Evolutionary conservation across 2,113 vertebrate genomes (phyloP).

Genomic region (Sander lucioperca): DNA sequence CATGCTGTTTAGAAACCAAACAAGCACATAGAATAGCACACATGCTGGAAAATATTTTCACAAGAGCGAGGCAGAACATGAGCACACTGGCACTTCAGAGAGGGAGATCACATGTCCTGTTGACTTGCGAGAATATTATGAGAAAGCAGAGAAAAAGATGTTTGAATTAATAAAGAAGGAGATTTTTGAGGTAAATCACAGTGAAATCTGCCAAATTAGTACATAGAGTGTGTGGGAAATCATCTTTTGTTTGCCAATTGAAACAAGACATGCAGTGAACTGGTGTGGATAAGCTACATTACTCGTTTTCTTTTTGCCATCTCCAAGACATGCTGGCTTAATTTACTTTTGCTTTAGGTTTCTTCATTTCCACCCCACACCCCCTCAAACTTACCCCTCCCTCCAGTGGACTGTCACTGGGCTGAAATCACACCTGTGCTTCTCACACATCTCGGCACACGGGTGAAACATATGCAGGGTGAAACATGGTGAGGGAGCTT

Average conservation of each 20-base stretch:
- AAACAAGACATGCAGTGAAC: conserved; percentile 54
- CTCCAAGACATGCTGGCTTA: conserved; percentile 34
- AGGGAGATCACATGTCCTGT: conserved; percentile 68
- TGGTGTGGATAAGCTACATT: conserved; percentile 27
- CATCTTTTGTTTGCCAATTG: conserved; percentile 37
- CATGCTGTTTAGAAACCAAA: conserved; percentile 80
- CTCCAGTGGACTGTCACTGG: conserved; percentile 72
- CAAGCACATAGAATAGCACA: conserved; percentile 79
- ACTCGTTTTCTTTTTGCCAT: conserved; percentile 10
- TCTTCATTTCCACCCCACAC: conserved; percentile 44
- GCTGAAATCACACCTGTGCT: conserved; percentile 80
- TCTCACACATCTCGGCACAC: conserved; percentile 82
- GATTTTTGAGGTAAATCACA: conserved; percentile 58
- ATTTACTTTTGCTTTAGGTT: conserved; percentile 56
- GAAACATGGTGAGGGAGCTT: conserved; percentile 88
- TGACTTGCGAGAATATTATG: conserved; percentile 56
- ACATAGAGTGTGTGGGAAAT: conserved; percentile 33
- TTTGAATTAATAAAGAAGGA: conserved; percentile 48
- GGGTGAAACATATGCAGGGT: conserved; percentile 81
- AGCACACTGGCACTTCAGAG: conserved; percentile 73
- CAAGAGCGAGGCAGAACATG: conserved; percentile 68
- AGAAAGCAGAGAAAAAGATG: conserved; percentile 29
- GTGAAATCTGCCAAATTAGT: conserved; percentile 62
- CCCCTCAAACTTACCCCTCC: conserved; percentile 24
- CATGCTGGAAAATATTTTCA: conserved; percentile 80